Base-by-base conservation (phyloP, 2,888 invertebrate species). In the Cordilura impudica region DNA sequence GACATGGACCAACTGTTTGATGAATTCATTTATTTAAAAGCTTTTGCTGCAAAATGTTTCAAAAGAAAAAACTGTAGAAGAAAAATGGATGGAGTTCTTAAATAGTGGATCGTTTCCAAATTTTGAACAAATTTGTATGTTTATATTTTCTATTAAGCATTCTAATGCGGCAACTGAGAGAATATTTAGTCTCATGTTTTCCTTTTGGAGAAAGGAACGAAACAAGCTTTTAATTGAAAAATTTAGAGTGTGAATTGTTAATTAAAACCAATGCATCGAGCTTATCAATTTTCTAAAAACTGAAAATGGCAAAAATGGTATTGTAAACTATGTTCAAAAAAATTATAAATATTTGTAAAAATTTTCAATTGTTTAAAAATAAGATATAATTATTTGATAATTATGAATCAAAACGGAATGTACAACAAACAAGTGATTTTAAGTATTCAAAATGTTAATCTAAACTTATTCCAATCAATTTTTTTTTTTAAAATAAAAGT, bases 191-290 rank as follows among this genome's bases (percentile, higher is more conserved):
- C 49, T 51, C 18, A 53, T 53, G 54, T 66, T 53, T 39, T 8
- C 4, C n/a, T 47, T 56, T 66, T 65, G 66, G 58, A 66, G 73
- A 49, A 73, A 73, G 47, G 73, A 66, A 10, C 2, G 56, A 49
- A 67, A n/a, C 12, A 65, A 49, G 16, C 56, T 73, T 39, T 35
- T 35, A 65, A 54, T 72, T 10, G 45, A 72, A 63, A 45, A n/a
- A 61, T 10, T 49, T 73, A 49, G 73, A 73, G 19, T 66, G 74
- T 39, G 74, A 74, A n/a, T 29, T 73, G 10, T 65, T 26, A 35
- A 73, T 56, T 16, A 66, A 66, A 51, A 53, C 58, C 12, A 73
- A 66, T 47, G 23, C 53, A 10, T 43, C 16, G 2, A 51, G 23
- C 65, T 65, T 73, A 56, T 58, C 16, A 54, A 65, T 43, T 54